Evolutionary conservation across 2,113 vertebrate species (phyloP), one percentile per base, ranked within the genome.

Genomic region (Rhinichthys klamathensis): DNA sequence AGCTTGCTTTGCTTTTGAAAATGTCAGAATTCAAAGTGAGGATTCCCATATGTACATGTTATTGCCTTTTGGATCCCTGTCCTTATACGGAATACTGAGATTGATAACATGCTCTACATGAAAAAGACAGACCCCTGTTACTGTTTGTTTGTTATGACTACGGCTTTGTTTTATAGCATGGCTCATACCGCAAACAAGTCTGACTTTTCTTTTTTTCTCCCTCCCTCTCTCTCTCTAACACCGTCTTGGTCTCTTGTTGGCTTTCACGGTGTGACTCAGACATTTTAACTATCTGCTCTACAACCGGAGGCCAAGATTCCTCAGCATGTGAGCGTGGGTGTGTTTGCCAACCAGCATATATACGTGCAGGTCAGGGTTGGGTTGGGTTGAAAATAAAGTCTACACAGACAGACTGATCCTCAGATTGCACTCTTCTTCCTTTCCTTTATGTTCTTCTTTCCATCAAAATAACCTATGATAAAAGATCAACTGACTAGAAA

Each of bases 101-200:
- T n/a, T 81, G 7, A 76, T 78, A 69, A 60, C 72, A 82, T 56
- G 84, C 72, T 61, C 61, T 80, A 74, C 72, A 78, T 30, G 46
- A 60, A 35, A 84, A 60, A 84, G 35, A 35, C 87, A 58, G 85
- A 84, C 83, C 63, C 83, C 63, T 56, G 74, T 63, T 75, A 65
- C 85, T 89, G 56, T 79, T 82, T 86, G 82, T 89, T 89, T 89
- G 87, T 88, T 88, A 90, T 88, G 89, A 85, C 86, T 83, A 90
- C 87, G 3, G 86, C 80, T 86, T 77, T 74, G 70, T 87, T 88
- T 88, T 81, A 80, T 84, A 85, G 87, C 60, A 83, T 80, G 87
- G 77, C 73, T 87, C 51, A 72, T 18, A 35, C 87, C 69, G 27
- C 82, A 90, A 88, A 88, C 35, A 82, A 81, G 56, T 84, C 83